Percentiles rank a stretch among this genome's conserved stretches.
These are phyloP conservation scores for Onychomys arenicola DNA, from an alignment of 2,797 vertebrate species.

Conservation along the genomic window DNA sequence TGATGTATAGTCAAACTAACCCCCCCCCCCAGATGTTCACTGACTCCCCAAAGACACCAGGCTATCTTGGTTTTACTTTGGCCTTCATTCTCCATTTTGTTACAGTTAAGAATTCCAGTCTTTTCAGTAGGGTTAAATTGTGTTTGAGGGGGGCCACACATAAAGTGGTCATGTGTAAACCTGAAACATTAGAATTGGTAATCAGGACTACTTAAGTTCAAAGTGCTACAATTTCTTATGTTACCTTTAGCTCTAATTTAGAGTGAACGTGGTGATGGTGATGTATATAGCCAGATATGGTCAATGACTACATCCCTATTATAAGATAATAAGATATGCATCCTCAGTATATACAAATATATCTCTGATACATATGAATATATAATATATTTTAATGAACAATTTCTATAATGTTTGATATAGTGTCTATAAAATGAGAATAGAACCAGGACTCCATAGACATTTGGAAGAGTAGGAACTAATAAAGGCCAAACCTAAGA, in stretches of 20 bases:
- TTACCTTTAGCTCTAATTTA: constrained; percentile 51
- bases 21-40: not conserved
- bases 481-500: not conserved
- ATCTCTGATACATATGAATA: not conserved
- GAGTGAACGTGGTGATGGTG: not conserved
- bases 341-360: not conserved
- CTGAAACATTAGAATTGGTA: not conserved
- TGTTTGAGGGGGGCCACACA: not conserved
- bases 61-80: not conserved
- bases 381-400: not conserved
- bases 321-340: not conserved
- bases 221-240: not conserved
- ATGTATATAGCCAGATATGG: not conserved
- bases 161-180: constrained; percentile 4
- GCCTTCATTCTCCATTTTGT: not conserved
- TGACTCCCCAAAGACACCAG: not conserved
- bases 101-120: not conserved
- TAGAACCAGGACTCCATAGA: not conserved
- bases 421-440: not conserved
- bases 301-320: not conserved
- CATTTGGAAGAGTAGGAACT: not conserved
- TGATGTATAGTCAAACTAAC: not conserved
- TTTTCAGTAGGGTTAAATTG: constrained; percentile 33
- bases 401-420: not conserved
- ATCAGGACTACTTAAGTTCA: not conserved